Evolutionary conservation across 2,797 vertebrate species (phyloP), one percentile per base, ranked within the genome.

Genomic region (Crypturellus tataupa): DNA sequence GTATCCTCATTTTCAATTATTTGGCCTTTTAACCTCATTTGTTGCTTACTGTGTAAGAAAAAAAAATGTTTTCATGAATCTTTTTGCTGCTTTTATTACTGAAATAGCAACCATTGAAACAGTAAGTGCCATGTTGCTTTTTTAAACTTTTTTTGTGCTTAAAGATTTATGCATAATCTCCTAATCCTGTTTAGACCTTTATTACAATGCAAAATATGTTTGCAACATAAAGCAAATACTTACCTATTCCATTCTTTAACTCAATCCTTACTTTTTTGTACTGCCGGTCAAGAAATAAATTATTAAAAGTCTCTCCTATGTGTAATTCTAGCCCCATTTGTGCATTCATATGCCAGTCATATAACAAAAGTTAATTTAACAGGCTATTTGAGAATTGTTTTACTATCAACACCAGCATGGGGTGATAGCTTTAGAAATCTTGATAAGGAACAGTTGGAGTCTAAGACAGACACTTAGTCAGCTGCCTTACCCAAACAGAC

Each of bases 21-120:
- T 80, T 85, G 63, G 12, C 63, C 19, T 67, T 91, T 78, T 88
- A 78, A 94, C 92, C 89, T 92, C 89, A 85, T 95, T 95, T 94
- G 44, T 58, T 88, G 53, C 47, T 92, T 63, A 76, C 39, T 58
- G 33, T 23, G 14, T 31, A 78, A 88, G 42, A 83, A 78, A 71
- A 3, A 89, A 90, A 67, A 3, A 89, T 89, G 4, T 33, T 86
- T 85, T 59, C 9, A 73, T 31, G 90, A 31, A 25, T 55, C 8
- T 39, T 85, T 76, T 23, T 68, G 24, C 23, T 75, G 31, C 17
- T 83, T 12, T 46, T 40, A 58, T 80, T 89, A 91, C 21, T 39
- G 37, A 39, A 39, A 39, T 39, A 39, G 10, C 37, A 39, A 39
- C 37, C 9, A 39, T 39, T 39, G 37, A 39, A 39, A 39, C 10